Evolutionary conservation across 2,797 vertebrate species (phyloP).

Genomic region (Cetoscarus ocellatus): DNA sequence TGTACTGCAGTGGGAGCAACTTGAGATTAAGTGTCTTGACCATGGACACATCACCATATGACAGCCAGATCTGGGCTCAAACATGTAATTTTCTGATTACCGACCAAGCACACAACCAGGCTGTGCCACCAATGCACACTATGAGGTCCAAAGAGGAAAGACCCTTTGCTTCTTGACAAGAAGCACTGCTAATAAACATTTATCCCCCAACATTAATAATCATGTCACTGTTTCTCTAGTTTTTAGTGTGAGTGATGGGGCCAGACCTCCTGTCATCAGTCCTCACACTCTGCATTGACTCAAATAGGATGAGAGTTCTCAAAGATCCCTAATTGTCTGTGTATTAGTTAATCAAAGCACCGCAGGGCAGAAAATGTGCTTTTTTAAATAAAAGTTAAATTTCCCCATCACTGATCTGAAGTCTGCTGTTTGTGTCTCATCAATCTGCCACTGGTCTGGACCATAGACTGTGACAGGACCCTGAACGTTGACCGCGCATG

Average conservation of each 20-base stretch:
- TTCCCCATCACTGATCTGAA: neutral
- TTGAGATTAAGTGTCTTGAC: no score
- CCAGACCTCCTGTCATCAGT: neutral
- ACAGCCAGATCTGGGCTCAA: no score
- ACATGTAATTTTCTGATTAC: no score
- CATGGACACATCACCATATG: no score
- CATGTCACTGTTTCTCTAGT: neutral
- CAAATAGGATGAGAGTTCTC: neutral
- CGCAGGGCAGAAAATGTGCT: no score
- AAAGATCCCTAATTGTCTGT: no score
- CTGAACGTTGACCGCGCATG: conserved; percentile 59
- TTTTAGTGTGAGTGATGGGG: neutral
- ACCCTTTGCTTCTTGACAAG: neutral
- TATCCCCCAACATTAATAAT: neutral
- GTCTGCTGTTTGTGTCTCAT: neutral
- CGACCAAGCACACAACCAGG: no score
- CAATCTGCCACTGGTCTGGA: neutral
- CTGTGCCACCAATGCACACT: no score
- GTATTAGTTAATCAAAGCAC: no score
- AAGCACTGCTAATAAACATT: neutral
- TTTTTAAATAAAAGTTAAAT: neutral
- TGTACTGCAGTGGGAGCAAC: no score
- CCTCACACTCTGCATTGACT: neutral
- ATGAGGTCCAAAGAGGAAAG: no score
- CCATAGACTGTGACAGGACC: no score